These are phyloP conservation scores for Bimastos eiseni DNA, from an alignment of 2,888 invertebrate species.

Conservation along the genomic window DNA sequence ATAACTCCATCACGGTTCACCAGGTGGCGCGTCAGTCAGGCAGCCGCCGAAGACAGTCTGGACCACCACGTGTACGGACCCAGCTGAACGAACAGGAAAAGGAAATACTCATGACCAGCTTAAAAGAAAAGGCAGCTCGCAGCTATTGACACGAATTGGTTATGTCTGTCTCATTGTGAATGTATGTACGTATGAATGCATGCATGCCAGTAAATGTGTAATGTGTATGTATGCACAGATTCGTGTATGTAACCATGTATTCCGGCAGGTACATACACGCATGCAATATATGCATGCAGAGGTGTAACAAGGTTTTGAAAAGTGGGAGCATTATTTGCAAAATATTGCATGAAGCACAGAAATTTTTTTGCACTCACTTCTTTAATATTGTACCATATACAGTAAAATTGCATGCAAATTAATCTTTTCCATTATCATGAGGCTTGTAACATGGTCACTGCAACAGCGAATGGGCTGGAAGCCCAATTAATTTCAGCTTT, in stretches of 20 bases:
- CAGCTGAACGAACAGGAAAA: constrained; percentile 2
- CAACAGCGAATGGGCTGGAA: too few relatives aligned
- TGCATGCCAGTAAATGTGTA: not conserved
- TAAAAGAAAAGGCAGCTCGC: not conserved
- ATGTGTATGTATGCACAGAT: constrained; percentile 28
- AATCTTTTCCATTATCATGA: too few relatives aligned
- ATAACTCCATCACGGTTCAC: not conserved
- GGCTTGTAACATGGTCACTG: too few relatives aligned
- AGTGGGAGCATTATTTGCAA: too few relatives aligned
- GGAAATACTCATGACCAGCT: not conserved
- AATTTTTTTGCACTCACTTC: too few relatives aligned
- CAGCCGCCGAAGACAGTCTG: not conserved
- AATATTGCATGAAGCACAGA: too few relatives aligned
- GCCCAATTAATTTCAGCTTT: too few relatives aligned
- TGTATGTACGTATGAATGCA: not conserved
- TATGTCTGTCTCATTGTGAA: not conserved
- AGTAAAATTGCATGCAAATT: too few relatives aligned
- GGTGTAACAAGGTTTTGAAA: too few relatives aligned
- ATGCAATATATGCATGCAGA: too few relatives aligned
- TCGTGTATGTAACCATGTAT: constrained; percentile 15
- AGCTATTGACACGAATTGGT: too few relatives aligned
- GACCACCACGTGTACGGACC: not conserved
- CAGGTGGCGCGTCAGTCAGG: not conserved
- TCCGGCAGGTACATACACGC: not conserved
- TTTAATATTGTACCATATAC: too few relatives aligned